phyloP scores from a whole-genome alignment of 2,888 invertebrate species.

The Tridacna crocea region DNA sequence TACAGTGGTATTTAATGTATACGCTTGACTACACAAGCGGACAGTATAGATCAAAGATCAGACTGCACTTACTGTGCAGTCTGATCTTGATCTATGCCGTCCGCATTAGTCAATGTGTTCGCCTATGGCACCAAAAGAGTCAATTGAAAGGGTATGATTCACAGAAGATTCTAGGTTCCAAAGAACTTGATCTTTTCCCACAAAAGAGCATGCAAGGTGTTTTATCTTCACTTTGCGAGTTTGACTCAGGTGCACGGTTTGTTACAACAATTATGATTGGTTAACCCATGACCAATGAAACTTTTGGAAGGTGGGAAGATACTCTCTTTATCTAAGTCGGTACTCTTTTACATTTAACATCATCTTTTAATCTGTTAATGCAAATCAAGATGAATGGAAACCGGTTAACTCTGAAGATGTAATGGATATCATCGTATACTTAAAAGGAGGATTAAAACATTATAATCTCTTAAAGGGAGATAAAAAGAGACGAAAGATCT shows the following conservation, averaged over 20 bases:
- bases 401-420: background rate
- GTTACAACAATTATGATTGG: constrained; percentile 14
- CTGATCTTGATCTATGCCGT: too few species aligned
- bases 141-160: too few species aligned
- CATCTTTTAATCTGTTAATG: constrained; percentile 19
- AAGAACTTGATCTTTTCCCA: background rate
- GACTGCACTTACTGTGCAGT: too few species aligned
- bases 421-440: background rate
- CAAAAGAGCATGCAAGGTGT: constrained; percentile 6
- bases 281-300: constrained; percentile 16
- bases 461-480: too few species aligned
- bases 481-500: too few species aligned
- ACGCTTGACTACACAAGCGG: too few species aligned
- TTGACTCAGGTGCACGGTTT: constrained; percentile 9
- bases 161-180: background rate
- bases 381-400: constrained; percentile 8
- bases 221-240: background rate
- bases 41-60: too few species aligned
- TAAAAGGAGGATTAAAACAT: too few species aligned
- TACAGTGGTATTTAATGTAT: too few species aligned
- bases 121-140: too few species aligned
- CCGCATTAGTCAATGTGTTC: too few species aligned
- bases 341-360: background rate
- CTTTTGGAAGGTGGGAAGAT: background rate
- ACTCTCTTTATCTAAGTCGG: background rate